A percentile compares a stretch with the other conserved stretches of the same genome.
phyloP scores from a whole-genome alignment of 2,888 invertebrate species.

The Amphipoea lucens region DNA sequence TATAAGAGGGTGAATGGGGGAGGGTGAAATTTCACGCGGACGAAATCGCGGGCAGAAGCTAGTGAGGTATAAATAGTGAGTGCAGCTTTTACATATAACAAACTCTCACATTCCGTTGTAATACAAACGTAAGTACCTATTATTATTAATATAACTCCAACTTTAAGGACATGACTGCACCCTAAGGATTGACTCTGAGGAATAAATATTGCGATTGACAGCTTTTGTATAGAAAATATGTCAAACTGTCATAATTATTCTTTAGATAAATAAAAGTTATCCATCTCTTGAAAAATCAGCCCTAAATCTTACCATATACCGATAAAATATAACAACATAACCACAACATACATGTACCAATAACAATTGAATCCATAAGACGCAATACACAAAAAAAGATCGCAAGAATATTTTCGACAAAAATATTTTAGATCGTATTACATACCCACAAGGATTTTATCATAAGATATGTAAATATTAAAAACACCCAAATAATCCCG shows the following conservation, averaged over 20 bases:
- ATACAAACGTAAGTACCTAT: neutral
- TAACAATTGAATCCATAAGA: conserved; percentile 7
- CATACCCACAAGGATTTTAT: conserved; percentile 66
- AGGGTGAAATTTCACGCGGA: too few species aligned
- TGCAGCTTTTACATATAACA: neutral
- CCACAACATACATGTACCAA: neutral
- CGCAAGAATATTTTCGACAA: conserved; percentile 35
- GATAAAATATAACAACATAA: neutral
- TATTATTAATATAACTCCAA: neutral
- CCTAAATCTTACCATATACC: neutral
- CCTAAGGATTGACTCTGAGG: too few species aligned
- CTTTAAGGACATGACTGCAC: neutral
- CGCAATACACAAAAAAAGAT: conserved; percentile 23
- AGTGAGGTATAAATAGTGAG: neutral
- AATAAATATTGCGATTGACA: too few species aligned
- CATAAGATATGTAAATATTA: conserved; percentile 77
- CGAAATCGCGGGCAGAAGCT: too few species aligned
- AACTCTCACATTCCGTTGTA: neutral
- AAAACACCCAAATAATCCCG: conserved; percentile 74
- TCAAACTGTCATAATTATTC: too few species aligned
- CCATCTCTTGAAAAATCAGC: too few species aligned
- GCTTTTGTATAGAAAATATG: too few species aligned
- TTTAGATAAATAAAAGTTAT: too few species aligned
- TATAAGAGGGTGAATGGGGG: too few species aligned
- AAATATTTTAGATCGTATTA: conserved; percentile 66